Evolutionary conservation across 2,888 invertebrate genomes (phyloP), one percentile per base, ranked within the genome.

Genomic region (Hermaeophaga mercurialis): DNA sequence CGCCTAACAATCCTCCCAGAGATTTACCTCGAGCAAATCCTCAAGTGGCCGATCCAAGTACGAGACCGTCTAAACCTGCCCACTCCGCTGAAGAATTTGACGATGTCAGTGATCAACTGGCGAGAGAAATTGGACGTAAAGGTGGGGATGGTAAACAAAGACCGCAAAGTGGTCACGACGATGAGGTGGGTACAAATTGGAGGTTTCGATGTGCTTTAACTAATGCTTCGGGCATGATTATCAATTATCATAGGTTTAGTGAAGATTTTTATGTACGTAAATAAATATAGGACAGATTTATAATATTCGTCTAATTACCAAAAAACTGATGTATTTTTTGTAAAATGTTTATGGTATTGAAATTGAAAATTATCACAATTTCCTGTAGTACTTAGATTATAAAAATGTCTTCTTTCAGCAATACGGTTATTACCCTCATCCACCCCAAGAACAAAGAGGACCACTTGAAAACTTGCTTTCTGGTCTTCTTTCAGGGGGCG

Each of bases 361-460:
- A n/a, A n/a, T n/a, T n/a, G n/a, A n/a, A n/a, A n/a, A n/a, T n/a
- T n/a, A n/a, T n/a, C n/a, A n/a, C n/a, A n/a, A n/a, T n/a, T n/a
- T n/a, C n/a, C n/a, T n/a, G n/a, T n/a, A n/a, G n/a, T n/a, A n/a
- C n/a, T n/a, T n/a, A n/a, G n/a, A n/a, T n/a, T n/a, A n/a, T n/a
- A n/a, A n/a, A n/a, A n/a, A n/a, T n/a, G n/a, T n/a, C n/a, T 19
- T 33, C 5, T 50, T 50, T 19, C 44, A 71, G 71, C 70, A 68
- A 68, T 71, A 71, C 48, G 70, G 70, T 9, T 65, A 68, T 38
- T 70, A 70, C 62, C 71, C 71, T 4, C 66, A 61, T 50, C 67
- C 64, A 9, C 66, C 59, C 15, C 67, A 70, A 33, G 60, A 65
- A 38, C 65, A 66, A 43, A 61, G 43, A 52, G 69, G 69, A n/a